Percentiles rank a stretch among this genome's conserved stretches.
phyloP scores from a whole-genome alignment of 2,888 invertebrate species.

The Thera obeliscata region DNA sequence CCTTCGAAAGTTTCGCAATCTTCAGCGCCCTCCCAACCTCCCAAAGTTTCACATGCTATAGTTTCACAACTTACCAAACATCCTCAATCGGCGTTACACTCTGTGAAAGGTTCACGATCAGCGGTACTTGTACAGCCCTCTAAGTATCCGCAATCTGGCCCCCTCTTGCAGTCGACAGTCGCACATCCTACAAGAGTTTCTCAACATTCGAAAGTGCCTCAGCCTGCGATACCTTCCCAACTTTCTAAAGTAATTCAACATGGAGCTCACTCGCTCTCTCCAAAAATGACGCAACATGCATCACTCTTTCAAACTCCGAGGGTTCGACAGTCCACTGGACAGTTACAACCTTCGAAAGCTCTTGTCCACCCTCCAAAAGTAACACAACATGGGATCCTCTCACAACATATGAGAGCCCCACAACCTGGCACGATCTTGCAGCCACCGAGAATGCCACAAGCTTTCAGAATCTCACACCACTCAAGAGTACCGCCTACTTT shows the following conservation, averaged over 20 bases:
- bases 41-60: slow-evolving; percentile 4
- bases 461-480: slow-evolving; percentile 22
- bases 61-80: slow-evolving; percentile 10
- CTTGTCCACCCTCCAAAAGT: slow-evolving; percentile 13
- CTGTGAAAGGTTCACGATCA: slow-evolving; percentile 10
- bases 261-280: slow-evolving; percentile 6
- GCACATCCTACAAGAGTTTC: slow-evolving; percentile 3
- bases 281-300: slow-evolving; percentile 4
- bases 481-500: slow-evolving; percentile 22
- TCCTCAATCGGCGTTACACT: slow-evolving; percentile 4
- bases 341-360: not conserved
- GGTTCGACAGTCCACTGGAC: not conserved
- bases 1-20: slow-evolving; percentile 6
- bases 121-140: slow-evolving; percentile 7
- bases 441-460: slow-evolving; percentile 16
- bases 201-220: slow-evolving; percentile 11
- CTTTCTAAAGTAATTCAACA: slow-evolving; percentile 10
- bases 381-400: slow-evolving; percentile 1
- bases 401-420: not conserved
- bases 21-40: not conserved
- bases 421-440: slow-evolving; percentile 7
- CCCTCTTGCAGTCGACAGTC: not conserved
- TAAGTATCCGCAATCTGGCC: slow-evolving; percentile 4
- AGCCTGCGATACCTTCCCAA: slow-evolving; percentile 4
- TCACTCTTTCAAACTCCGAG: slow-evolving; percentile 9